Percentiles rank a stretch among this genome's conserved stretches.
Evolutionary conservation across 2,797 vertebrate genomes (phyloP).

Genomic region (Pangasius sanitwongsei): DNA sequence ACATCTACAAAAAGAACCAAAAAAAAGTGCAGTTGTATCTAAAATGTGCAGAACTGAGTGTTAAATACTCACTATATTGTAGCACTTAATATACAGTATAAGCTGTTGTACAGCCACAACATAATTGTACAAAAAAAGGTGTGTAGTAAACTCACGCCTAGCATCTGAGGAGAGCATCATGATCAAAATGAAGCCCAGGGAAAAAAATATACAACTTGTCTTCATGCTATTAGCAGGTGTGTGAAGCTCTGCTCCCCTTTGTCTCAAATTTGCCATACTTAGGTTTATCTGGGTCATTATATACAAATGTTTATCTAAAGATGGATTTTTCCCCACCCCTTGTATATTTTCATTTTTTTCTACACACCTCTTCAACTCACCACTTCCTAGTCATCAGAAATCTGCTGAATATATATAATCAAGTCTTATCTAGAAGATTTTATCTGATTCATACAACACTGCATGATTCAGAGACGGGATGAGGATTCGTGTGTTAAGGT

Average conservation of each 20-base stretch:
- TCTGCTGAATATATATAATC: not conserved
- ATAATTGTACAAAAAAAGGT: not conserved
- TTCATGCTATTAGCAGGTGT: not conserved
- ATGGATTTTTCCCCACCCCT: not conserved
- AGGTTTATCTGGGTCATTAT: not conserved
- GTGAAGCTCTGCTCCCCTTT: not conserved
- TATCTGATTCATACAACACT: not conserved
- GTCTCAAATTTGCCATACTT: not conserved
- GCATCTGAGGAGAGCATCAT: not conserved
- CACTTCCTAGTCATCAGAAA: not conserved
- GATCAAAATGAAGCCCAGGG: not conserved
- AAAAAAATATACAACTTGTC: not conserved
- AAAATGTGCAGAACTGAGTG: no score
- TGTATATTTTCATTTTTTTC: not conserved
- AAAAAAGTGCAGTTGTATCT: not conserved
- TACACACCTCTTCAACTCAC: not conserved
- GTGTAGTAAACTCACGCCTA: not conserved
- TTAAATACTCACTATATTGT: no score
- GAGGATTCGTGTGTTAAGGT: not conserved
- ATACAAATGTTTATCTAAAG: not conserved
- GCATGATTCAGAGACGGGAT: not conserved
- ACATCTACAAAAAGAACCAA: not conserved
- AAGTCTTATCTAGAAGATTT: not conserved
- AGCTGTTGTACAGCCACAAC: not conserved
- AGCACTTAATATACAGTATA: not conserved